Conservation (phyloP, 2,888 invertebrate species). For the Cheilosia impressa region DNA sequence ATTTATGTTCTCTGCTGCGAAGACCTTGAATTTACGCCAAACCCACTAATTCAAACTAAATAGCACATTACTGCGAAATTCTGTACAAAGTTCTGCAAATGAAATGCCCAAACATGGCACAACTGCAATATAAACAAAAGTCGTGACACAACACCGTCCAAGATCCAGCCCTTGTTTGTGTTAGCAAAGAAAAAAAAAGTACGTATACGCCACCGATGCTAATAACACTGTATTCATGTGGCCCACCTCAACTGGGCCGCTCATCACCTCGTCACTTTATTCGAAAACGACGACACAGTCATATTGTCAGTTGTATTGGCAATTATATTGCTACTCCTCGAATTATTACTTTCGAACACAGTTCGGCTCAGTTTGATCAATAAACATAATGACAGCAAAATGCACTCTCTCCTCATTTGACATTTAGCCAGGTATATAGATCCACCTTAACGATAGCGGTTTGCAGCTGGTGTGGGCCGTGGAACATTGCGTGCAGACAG, state of each 20-base stretch:
- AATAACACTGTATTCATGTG: too few relatives aligned
- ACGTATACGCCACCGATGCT: slow-evolving; percentile 1
- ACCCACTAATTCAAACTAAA: too few relatives aligned
- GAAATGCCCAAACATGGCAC: too few relatives aligned
- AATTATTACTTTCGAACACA: neutral
- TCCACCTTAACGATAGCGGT: slow-evolving; percentile 10
- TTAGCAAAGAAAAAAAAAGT: neutral
- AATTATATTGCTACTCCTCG: neutral
- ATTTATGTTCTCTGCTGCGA: too few relatives aligned
- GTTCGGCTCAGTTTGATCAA: neutral
- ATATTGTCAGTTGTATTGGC: neutral
- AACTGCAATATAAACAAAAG: too few relatives aligned
- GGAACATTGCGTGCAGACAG: slow-evolving; percentile 58
- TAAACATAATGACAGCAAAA: neutral
- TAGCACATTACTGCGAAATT: too few relatives aligned
- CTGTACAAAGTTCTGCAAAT: too few relatives aligned
- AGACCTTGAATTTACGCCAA: too few relatives aligned
- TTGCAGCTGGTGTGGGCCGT: neutral
- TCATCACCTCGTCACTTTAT: neutral
- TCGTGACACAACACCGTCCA: too few relatives aligned
- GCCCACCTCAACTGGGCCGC: neutral
- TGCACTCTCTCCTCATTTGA: slow-evolving; percentile 19
- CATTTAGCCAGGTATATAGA: slow-evolving; percentile 28
- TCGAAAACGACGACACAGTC: neutral
- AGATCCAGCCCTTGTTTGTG: too few relatives aligned